Evolutionary conservation across 2,888 invertebrate species (phyloP).

Genomic region (Zaprionus obscuricornis): DNA sequence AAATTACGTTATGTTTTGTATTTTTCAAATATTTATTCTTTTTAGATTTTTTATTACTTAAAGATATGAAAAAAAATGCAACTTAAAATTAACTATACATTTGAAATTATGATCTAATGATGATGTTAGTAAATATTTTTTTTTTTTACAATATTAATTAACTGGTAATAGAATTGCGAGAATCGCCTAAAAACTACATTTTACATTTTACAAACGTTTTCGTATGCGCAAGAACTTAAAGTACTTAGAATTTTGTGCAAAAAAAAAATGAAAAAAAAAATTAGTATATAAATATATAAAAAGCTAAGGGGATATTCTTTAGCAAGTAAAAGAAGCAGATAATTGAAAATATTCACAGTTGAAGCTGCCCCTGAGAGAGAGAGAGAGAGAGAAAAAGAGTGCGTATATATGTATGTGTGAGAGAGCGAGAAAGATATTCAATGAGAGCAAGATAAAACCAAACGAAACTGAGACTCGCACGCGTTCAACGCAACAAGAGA

Average conservation of each 20-base stretch:
- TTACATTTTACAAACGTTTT: constrained; percentile 53
- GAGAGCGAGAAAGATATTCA: constrained; percentile 15
- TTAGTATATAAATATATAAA: constrained; percentile 5
- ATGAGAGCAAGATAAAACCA: constrained; percentile 1
- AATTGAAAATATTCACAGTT: constrained; percentile 55
- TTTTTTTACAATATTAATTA: constrained; percentile 46
- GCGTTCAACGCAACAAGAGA: constrained; percentile 79
- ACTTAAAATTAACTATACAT: constrained; percentile 34
- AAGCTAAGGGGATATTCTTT: too few relatives aligned
- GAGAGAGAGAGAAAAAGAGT: constrained; percentile 15
- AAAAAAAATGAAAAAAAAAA: constrained; percentile 10
- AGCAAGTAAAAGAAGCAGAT: constrained; percentile 21
- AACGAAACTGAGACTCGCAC: constrained; percentile 41
- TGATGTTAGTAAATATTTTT: constrained; percentile 9
- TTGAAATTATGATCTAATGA: constrained; percentile 19
- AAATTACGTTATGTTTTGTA: too few relatives aligned
- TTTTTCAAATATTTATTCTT: too few relatives aligned
- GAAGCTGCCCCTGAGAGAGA: constrained; percentile 50
- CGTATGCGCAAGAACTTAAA: constrained; percentile 47
- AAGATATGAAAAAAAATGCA: neutral
- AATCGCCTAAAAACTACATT: constrained; percentile 37
- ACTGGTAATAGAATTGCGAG: constrained; percentile 59
- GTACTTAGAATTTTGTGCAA: constrained; percentile 48
- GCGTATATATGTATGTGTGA: too few relatives aligned
- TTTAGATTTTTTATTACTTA: too few relatives aligned